phyloP scores from a whole-genome alignment of 1,140 invertebrate species.

The Zaprionus ghesquierei region DNA sequence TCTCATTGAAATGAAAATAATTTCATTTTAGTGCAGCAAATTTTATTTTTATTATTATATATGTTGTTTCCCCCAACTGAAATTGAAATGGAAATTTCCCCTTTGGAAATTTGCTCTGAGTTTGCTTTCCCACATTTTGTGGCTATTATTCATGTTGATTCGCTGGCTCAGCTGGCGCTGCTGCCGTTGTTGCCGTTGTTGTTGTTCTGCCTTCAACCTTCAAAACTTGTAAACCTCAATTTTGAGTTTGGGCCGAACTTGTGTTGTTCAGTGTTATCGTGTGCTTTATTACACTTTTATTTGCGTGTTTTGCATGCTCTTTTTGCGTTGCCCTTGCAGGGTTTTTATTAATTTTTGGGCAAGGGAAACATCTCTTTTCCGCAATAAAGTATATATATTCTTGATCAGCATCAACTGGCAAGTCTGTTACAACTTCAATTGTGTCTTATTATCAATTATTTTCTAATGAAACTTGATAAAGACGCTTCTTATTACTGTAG shows the following conservation, averaged over 20 bases:
- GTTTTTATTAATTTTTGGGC: neutral
- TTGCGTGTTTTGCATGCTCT: constrained; percentile 35
- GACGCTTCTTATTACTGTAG: too few species aligned
- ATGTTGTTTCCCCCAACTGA: neutral
- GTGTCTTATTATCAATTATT: too few species aligned
- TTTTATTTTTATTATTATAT: neutral
- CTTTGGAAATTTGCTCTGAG: neutral
- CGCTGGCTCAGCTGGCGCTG: neutral
- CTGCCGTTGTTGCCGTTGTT: neutral
- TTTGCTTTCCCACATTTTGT: neutral
- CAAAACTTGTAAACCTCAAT: constrained; percentile 59
- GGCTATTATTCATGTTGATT: constrained; percentile 12
- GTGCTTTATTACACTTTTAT: constrained; percentile 53
- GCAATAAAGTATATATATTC: neutral
- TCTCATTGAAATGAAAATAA: neutral
- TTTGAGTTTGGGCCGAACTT: constrained; percentile 4
- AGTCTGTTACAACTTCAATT: too few species aligned
- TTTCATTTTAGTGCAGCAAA: neutral
- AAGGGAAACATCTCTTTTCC: neutral
- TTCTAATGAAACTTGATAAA: neutral
- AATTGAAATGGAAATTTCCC: neutral
- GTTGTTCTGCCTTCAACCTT: constrained; percentile 45
- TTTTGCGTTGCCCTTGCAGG: neutral
- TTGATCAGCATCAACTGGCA: neutral
- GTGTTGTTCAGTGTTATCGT: constrained; percentile 25